phyloP scores from a whole-genome alignment of 2,113 vertebrate species.

The Potamarius usumacintae region DNA sequence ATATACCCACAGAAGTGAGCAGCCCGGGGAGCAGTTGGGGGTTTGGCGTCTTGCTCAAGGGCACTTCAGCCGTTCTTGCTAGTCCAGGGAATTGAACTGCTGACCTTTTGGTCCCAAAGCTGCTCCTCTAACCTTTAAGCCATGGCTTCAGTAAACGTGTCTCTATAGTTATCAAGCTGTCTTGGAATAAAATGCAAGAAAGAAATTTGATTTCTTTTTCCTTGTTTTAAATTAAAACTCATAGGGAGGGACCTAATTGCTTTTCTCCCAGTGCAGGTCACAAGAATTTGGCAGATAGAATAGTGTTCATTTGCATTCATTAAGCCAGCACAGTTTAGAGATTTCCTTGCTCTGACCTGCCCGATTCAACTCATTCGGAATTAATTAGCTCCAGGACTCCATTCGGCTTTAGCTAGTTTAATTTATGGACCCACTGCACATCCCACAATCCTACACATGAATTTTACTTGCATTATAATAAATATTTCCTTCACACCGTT shows the following conservation, averaged over 20 bases:
- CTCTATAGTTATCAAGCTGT: not conserved
- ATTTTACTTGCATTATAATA: not conserved
- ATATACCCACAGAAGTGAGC: too few species aligned
- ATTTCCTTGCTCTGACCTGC: not conserved
- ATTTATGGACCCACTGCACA: not conserved
- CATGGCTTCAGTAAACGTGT: not conserved
- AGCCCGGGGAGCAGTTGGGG: too few species aligned
- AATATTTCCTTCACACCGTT: not conserved
- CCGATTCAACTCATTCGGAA: not conserved
- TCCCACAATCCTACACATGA: not conserved
- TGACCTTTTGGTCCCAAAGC: too few species aligned
- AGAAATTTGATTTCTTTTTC: not conserved
- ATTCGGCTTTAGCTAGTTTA: not conserved
- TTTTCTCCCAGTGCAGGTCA: not conserved
- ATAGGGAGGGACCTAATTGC: not conserved
- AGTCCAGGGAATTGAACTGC: too few species aligned
- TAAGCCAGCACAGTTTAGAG: not conserved
- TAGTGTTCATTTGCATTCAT: not conserved
- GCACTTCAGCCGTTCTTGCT: too few species aligned
- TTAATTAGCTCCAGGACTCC: slow-evolving; percentile 5
- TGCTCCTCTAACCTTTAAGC: too few species aligned
- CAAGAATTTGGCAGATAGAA: not conserved
- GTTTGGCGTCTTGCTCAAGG: too few species aligned
- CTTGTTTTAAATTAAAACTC: not conserved
- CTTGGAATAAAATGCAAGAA: not conserved